Percentiles rank a stretch among this genome's conserved stretches.
Conservation (phyloP, 2,113 vertebrate species). For the Semnornis frantzii region DNA sequence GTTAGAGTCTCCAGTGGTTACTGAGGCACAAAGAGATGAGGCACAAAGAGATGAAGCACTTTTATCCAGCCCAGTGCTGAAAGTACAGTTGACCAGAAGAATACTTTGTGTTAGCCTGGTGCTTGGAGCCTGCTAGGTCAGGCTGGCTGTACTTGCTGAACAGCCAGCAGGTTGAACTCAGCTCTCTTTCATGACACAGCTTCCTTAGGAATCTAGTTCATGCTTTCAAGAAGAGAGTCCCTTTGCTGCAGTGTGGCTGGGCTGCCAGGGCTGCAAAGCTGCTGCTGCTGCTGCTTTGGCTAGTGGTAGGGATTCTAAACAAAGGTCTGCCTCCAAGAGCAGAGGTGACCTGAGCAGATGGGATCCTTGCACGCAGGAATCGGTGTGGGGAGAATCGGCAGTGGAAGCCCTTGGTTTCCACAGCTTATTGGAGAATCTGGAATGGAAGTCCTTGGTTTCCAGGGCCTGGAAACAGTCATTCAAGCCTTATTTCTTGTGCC, state of each 20-base stretch:
- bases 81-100: not conserved
- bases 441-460: not conserved
- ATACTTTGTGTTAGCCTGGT: not conserved
- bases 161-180: not conserved
- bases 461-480: not conserved
- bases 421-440: not conserved
- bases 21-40: not conserved
- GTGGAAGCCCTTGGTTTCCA: not conserved
- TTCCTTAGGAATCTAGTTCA: not conserved
- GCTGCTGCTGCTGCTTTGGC: not conserved
- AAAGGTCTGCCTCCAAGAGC: not conserved
- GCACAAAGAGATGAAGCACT: not conserved
- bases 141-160: not conserved
- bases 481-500: conserved; percentile 59
- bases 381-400: not conserved
- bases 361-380: not conserved
- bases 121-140: not conserved
- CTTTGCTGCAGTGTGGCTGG: not conserved
- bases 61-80: not conserved
- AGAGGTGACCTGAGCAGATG: not conserved
- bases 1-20: not conserved
- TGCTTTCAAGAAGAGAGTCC: not conserved
- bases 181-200: not conserved
- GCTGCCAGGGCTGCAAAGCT: not conserved
- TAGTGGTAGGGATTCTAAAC: not conserved